Percentiles rank a stretch among this genome's conserved stretches.
Evolutionary conservation across 2,797 vertebrate genomes (phyloP).

Genomic region (Myripristis jacobus): DNA sequence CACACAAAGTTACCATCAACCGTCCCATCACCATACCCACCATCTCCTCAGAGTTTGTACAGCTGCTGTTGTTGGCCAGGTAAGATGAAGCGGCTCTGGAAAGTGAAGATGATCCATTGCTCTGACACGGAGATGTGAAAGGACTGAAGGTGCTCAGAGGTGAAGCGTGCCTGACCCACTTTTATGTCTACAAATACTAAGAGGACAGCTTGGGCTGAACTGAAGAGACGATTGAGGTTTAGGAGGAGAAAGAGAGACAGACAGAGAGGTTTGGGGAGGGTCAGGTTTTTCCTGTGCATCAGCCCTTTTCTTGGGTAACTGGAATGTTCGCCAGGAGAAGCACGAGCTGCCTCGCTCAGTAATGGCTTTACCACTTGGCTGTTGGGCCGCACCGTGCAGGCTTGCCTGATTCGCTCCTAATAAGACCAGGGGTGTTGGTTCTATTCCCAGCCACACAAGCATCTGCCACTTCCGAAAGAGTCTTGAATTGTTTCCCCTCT

Average conservation of each 20-base stretch:
- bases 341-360: constrained; percentile 66
- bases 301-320: constrained; percentile 81
- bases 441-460: constrained; percentile 79
- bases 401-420: constrained; percentile 69
- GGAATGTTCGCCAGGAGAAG: constrained; percentile 78
- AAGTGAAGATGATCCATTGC: constrained; percentile 49
- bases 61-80: constrained; percentile 66
- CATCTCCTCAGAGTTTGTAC: constrained; percentile 58
- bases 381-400: constrained; percentile 47
- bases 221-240: constrained; percentile 52
- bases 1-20: constrained; percentile 59
- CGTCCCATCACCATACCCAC: constrained; percentile 21
- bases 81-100: constrained; percentile 55
- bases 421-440: constrained; percentile 77
- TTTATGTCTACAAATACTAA: constrained; percentile 32
- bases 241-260: constrained; percentile 32
- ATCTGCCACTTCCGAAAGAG: constrained; percentile 79
- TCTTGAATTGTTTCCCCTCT: constrained; percentile 73
- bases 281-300: constrained; percentile 79
- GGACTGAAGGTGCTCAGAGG: constrained; percentile 37
- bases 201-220: constrained; percentile 33
- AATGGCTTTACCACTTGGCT: constrained; percentile 83
- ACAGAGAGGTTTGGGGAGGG: constrained; percentile 61
- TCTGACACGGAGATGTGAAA: constrained; percentile 57
- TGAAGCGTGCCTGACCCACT: constrained; percentile 52